phyloP scores from a whole-genome alignment of 2,113 vertebrate genomes.

The Hystrix cristata region DNA sequence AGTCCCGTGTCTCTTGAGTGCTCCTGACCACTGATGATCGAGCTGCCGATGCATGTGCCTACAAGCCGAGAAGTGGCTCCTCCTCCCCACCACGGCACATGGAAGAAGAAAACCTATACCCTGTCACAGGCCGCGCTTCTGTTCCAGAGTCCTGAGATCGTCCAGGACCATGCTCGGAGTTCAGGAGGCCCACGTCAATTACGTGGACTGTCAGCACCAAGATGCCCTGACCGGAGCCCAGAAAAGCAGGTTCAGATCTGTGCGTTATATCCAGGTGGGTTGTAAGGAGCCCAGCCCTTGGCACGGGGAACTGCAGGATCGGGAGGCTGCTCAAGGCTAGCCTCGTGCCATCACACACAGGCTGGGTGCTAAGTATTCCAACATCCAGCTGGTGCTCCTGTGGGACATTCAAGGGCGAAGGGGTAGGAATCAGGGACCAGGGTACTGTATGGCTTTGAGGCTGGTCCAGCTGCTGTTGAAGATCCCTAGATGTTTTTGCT shows the following conservation, averaged over 20 bases:
- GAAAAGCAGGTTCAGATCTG: not conserved
- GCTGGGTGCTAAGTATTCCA: not conserved
- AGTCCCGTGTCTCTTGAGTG: not conserved
- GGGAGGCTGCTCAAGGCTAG: not conserved
- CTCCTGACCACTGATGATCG: not conserved
- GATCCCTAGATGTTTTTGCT: too few relatives aligned
- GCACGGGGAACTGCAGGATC: too few relatives aligned
- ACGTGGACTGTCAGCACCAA: accelerated
- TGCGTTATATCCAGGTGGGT: not conserved
- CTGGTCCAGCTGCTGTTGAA: not conserved
- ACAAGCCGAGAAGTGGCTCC: not conserved
- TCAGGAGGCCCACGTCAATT: accelerated
- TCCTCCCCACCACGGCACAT: accelerated
- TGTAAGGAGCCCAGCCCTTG: too few relatives aligned
- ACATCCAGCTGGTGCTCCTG: too few relatives aligned
- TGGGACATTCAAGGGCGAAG: not conserved
- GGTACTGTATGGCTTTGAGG: not conserved
- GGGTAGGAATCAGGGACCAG: too few relatives aligned
- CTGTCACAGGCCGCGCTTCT: not conserved
- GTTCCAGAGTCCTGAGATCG: not conserved
- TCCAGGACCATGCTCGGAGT: not conserved
- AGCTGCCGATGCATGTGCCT: not conserved
- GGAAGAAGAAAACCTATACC: not conserved
- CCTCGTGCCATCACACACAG: not conserved
- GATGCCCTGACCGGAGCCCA: not conserved